Percentiles rank a stretch among this genome's conserved stretches.
These are phyloP conservation scores for Thaumetopoea pityocampa DNA, from an alignment of 1,140 invertebrate species.

Conservation along the genomic window DNA sequence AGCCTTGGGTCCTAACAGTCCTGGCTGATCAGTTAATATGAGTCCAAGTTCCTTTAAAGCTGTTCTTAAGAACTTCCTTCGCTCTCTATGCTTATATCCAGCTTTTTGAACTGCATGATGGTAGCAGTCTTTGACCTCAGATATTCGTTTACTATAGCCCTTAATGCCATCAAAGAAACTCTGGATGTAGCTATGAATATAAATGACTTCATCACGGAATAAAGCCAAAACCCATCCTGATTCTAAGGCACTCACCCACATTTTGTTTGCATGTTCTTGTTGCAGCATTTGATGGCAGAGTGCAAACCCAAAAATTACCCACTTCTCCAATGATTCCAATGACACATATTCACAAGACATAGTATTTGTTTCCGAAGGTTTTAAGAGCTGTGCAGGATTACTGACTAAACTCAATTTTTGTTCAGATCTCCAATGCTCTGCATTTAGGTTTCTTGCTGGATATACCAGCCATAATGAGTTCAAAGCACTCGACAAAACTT, in stretches of 20 bases:
- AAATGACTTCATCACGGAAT: conserved; percentile 97
- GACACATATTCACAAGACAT: conserved; percentile 98
- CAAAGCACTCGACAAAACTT: conserved; percentile 89
- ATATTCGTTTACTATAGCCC: conserved; percentile 93
- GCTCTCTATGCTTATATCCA: conserved; percentile 92
- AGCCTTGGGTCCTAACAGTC: conserved; percentile 97
- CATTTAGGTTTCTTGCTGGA: conserved; percentile 91
- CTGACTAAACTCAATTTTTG: conserved; percentile 96
- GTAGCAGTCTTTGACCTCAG: conserved; percentile 96
- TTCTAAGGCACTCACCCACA: conserved; percentile 94
- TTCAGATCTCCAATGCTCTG: conserved; percentile 95
- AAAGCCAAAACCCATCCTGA: conserved; percentile 95
- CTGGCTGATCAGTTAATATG: conserved; percentile 98
- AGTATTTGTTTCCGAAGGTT: conserved; percentile 94
- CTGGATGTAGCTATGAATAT: conserved; percentile 96
- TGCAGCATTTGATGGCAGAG: conserved; percentile 91
- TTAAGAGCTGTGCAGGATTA: conserved; percentile 95
- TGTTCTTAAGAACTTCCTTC: conserved; percentile 96
- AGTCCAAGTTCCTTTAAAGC: conserved; percentile 96
- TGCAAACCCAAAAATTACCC: conserved; percentile 96
- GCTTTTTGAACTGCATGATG: conserved; percentile 93
- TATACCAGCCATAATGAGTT: conserved; percentile 93
- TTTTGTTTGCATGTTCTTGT: conserved; percentile 88
- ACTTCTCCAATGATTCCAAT: conserved; percentile 95
- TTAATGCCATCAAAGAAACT: conserved; percentile 96